A percentile compares a stretch with the other conserved stretches of the same genome.
Evolutionary conservation across 2,888 invertebrate genomes (phyloP).

Genomic region (Scaptomyza flava): DNA sequence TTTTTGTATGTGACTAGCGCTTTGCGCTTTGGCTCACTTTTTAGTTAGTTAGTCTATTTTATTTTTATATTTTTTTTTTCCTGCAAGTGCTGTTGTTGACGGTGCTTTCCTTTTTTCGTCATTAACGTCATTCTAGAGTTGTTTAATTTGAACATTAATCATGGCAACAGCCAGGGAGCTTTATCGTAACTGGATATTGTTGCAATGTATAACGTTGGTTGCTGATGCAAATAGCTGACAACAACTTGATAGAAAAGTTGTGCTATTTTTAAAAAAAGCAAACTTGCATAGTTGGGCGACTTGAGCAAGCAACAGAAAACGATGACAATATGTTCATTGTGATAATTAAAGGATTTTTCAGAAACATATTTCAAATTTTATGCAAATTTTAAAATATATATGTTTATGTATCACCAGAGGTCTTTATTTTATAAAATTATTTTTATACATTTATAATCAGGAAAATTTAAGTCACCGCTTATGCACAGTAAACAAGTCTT

Average conservation of each 20-base stretch:
- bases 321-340: not conserved
- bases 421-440: no score
- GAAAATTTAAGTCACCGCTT: no score
- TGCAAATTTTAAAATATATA: no score
- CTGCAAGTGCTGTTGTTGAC: conserved; percentile 46
- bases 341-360: conserved; percentile 14
- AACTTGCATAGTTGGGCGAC: not conserved
- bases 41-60: conserved; percentile 9
- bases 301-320: not conserved
- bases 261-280: conserved; percentile 29
- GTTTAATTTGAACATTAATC: conserved; percentile 79
- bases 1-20: conserved; percentile 17
- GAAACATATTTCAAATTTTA: not conserved
- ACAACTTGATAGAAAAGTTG: conserved; percentile 59
- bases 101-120: conserved; percentile 62
- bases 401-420: no score
- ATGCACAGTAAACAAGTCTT: no score
- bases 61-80: not conserved
- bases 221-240: conserved; percentile 27
- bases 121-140: conserved; percentile 72
- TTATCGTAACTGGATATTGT: conserved; percentile 45
- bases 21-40: conserved; percentile 24
- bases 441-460: no score
- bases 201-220: conserved; percentile 18
- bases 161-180: conserved; percentile 42